A percentile compares a stretch with the other conserved stretches of the same genome.
phyloP scores from a whole-genome alignment of 2,113 vertebrate species.

The Leucopsar rothschildi region DNA sequence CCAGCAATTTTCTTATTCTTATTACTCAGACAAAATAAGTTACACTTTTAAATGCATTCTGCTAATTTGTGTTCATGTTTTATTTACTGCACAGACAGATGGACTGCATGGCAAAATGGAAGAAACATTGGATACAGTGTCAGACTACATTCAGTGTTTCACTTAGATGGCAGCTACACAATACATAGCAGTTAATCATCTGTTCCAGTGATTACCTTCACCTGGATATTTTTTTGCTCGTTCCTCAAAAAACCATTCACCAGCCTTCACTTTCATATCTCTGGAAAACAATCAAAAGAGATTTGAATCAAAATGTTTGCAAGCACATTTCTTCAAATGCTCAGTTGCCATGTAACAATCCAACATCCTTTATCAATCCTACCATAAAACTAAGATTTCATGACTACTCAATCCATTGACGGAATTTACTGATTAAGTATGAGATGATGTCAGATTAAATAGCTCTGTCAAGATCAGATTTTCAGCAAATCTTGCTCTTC shows the following conservation, averaged over 20 bases:
- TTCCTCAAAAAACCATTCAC: constrained; percentile 92
- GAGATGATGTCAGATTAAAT: not conserved
- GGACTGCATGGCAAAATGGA: not conserved
- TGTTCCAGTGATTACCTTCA: constrained; percentile 72
- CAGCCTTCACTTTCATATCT: constrained; percentile 86
- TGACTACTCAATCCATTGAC: not conserved
- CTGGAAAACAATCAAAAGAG: constrained; percentile 71
- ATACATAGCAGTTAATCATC: not conserved
- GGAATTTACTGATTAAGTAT: not conserved
- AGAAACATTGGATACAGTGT: not conserved
- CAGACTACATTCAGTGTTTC: not conserved
- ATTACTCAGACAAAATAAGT: not conserved
- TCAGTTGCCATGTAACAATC: not conserved
- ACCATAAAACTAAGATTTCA: not conserved
- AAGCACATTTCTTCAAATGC: not conserved
- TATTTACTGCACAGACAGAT: not conserved
- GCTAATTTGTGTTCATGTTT: not conserved
- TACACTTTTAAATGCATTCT: not conserved
- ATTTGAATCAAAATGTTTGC: not conserved
- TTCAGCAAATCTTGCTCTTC: not conserved
- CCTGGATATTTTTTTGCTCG: constrained; percentile 85
- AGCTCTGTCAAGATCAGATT: not conserved
- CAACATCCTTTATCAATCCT: not conserved
- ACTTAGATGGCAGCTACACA: not conserved
- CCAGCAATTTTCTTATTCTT: not conserved